Base-by-base conservation (phyloP, 2,797 vertebrate genomes). In the Alauda arvensis region DNA sequence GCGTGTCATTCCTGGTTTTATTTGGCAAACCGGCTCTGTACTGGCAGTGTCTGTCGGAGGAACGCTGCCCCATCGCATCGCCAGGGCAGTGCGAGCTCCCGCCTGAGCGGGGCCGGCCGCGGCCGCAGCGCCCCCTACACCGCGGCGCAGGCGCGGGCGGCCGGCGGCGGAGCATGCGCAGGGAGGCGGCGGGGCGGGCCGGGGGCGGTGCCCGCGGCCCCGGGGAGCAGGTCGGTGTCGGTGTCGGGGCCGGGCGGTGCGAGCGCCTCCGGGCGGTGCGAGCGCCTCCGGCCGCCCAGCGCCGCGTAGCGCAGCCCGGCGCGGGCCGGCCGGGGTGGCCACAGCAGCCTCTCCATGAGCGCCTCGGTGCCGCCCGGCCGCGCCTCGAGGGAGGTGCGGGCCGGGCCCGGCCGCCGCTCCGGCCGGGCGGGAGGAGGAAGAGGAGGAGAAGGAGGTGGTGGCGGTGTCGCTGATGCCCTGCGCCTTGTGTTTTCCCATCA, bases 51-150 rank as follows among this genome's bases (percentile, higher is more conserved):
- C 5, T 1, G n/a, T 3, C 25, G 7, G 2, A 18, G 3, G 8
- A 20, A 12, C 25, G 24, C 19, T 2, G 9, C n/a, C 9, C 7
- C 17, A 2, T 1, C 2, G 2, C 34, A 6, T 8, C 29, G 9
- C 3, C 25, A 1, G 7, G 4, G 14, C 1, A 1, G 12, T 0
- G 5, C 5, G 1, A 1, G 10, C 40, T 1, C 9, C 18, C 29
- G 0, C 9, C 4, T 0, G 29, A 2, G 2, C 7, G 3, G 10
- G 5, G 7, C 5, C 12, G 16, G 29, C 31, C 14, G 12, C 26
- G 4, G 28, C 53, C 17, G 20, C 25, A 34, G 57, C 57, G 61
- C 42, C 62, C 61, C 61, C 18, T 56, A 46, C 2, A 14, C 48
- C 9, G 60, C 18, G 21, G 60, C 60, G 60, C 74, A 33, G 56